Base-by-base conservation (phyloP, 2,888 invertebrate genomes). In the Sinohyriopsis cumingii region DNA sequence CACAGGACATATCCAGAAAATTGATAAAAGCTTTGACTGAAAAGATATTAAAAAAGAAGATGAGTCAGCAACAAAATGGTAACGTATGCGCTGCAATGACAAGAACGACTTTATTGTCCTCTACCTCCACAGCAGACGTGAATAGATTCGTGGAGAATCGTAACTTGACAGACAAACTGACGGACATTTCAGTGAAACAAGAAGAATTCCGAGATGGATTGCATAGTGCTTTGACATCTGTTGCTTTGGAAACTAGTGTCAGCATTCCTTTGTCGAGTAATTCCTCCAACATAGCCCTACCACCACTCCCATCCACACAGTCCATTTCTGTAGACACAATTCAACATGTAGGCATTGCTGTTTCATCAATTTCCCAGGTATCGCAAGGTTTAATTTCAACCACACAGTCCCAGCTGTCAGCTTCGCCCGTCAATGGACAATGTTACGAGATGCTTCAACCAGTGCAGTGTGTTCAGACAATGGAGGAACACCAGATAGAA, bases 1-100 rank as follows among this genome's bases (percentile, higher is more conserved):
- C 71, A 22, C 77, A 77, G 56, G 82, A 80, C 59, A 60, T 79
- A 15, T 79, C 84, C 5, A 82, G 80, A 71, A 80, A 77, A 62
- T 77, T 84, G 53, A 79, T 80, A 65, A 81, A 82, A 71, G 82
- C 83, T 55, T 65, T 84, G 63, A 79, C 79, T n/a, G 84, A 83
- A 67, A 84, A 83, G 72, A 73, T 82, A 28, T 65, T 77, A 54
- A 82, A 78, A 68, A 72, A 78, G 9, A 65, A 62, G 61, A 69
- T 69, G 59, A 67, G 60, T 56, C 69, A 73, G 64, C 71, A 76
- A 57, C 45, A 63, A 7, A 25, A 45, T 22, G 22, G 24, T 22
- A 45, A 25, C 22, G 20, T 25, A 5, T 59, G 15, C 59, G 5
- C 59, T n/a, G 24, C 22, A 25, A 5, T n/a, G 19, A 59, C 24